phyloP scores from a whole-genome alignment of 2,797 vertebrate genomes.

The Mallotus villosus region DNA sequence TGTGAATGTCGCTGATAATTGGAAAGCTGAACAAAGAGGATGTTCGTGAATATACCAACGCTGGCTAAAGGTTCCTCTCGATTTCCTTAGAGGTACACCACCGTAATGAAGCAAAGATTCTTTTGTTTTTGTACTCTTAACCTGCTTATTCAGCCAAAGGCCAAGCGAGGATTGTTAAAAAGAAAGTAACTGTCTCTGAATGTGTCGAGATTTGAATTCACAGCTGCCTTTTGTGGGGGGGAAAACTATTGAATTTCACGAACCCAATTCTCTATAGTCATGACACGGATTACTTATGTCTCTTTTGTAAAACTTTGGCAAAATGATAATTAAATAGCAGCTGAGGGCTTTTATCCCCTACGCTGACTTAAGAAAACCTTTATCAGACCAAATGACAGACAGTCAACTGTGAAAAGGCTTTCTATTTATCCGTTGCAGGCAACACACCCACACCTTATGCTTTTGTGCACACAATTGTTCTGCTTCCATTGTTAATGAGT shows the following conservation, averaged over 20 bases:
- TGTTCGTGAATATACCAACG: background rate
- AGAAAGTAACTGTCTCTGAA: constrained; percentile 60
- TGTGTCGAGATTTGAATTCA: constrained; percentile 66
- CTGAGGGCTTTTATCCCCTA: constrained; percentile 52
- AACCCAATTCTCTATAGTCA: constrained; percentile 57
- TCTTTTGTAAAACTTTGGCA: constrained; percentile 61
- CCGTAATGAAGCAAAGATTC: background rate
- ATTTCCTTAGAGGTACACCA: background rate
- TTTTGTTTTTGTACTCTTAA: constrained; percentile 24
- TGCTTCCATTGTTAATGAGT: constrained; percentile 65
- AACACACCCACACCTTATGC: constrained; percentile 65
- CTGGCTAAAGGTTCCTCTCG: background rate
- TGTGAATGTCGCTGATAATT: constrained; percentile 24
- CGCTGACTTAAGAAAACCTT: constrained; percentile 65
- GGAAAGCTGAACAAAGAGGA: constrained; percentile 31
- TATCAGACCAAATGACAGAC: constrained; percentile 70
- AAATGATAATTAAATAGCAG: constrained; percentile 70
- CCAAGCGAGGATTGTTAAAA: constrained; percentile 43
- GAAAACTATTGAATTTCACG: constrained; percentile 70
- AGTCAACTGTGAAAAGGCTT: constrained; percentile 62
- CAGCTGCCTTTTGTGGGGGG: constrained; percentile 64
- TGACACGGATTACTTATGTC: constrained; percentile 64
- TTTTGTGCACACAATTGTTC: constrained; percentile 62
- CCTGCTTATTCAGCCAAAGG: constrained; percentile 53
- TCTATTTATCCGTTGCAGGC: constrained; percentile 37